A percentile compares a stretch with the other conserved stretches of the same genome.
Evolutionary conservation across 2,113 vertebrate genomes (phyloP).

Genomic region (Xiphophorus maculatus): DNA sequence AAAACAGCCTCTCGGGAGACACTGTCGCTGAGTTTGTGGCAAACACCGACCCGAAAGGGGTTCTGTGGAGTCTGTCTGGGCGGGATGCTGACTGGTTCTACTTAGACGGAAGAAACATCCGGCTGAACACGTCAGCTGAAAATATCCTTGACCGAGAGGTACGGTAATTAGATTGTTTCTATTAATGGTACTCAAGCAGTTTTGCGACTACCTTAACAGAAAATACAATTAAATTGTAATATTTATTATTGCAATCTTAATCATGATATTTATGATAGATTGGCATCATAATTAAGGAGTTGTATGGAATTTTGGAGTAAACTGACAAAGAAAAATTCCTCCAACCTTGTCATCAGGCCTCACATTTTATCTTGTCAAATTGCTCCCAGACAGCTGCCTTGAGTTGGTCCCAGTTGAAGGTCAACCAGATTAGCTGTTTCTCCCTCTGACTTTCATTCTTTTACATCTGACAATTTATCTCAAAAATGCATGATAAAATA

Average conservation of each 20-base stretch:
- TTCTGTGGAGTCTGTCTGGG: slow-evolving; percentile 80
- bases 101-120: slow-evolving; percentile 80
- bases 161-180: slow-evolving; percentile 39
- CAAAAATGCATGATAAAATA: neutral
- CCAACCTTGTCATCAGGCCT: slow-evolving; percentile 28
- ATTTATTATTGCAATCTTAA: neutral
- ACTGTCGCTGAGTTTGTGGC: slow-evolving; percentile 76
- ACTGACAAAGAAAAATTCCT: slow-evolving; percentile 19
- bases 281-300: neutral
- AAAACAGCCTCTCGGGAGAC: slow-evolving; percentile 84
- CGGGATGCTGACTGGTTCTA: slow-evolving; percentile 84
- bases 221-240: neutral
- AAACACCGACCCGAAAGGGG: slow-evolving; percentile 51
- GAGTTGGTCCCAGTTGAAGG: slow-evolving; percentile 41
- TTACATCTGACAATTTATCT: neutral
- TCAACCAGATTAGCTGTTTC: slow-evolving; percentile 51
- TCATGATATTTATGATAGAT: neutral
- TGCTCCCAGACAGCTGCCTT: slow-evolving; percentile 36
- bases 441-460: neutral
- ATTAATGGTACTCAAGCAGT: neutral
- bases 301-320: slow-evolving; percentile 33
- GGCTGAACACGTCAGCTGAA: slow-evolving; percentile 80
- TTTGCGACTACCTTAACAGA: neutral
- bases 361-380: slow-evolving; percentile 46
- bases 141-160: slow-evolving; percentile 83